These are phyloP conservation scores for Hydrolagus colliei DNA, from an alignment of 2,797 vertebrate species.

Conservation along the genomic window DNA sequence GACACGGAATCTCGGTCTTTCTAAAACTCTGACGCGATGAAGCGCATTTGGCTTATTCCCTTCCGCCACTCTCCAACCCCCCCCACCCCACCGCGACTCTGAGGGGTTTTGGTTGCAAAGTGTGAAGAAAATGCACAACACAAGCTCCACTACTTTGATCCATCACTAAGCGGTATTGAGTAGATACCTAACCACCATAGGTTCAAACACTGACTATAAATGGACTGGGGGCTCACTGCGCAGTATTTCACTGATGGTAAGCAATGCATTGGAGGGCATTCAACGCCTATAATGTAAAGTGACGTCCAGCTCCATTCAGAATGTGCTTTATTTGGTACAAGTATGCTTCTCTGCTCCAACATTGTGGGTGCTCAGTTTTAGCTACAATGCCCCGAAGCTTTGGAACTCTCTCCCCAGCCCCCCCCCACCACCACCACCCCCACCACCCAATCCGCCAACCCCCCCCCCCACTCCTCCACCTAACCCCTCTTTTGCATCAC, in stretches of 20 bases:
- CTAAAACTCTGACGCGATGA: not conserved
- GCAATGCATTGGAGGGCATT: not conserved
- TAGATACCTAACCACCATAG: slow-evolving; percentile 33
- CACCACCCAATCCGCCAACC: too few relatives aligned
- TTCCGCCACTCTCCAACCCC: not conserved
- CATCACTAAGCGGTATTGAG: slow-evolving; percentile 50
- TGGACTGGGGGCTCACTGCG: not conserved
- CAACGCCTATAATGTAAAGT: not conserved
- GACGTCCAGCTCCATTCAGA: not conserved
- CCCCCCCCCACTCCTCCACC: too few relatives aligned
- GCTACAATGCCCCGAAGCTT: too few relatives aligned
- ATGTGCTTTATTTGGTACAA: not conserved
- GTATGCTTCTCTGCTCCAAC: not conserved
- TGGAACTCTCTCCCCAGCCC: too few relatives aligned
- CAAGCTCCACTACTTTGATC: slow-evolving; percentile 56
- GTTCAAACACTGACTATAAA: not conserved
- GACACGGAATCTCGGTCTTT: not conserved
- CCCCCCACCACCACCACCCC: too few relatives aligned
- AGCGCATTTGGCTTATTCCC: not conserved
- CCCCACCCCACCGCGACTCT: not conserved
- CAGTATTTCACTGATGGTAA: not conserved
- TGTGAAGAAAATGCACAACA: slow-evolving; percentile 40
- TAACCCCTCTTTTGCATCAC: too few relatives aligned
- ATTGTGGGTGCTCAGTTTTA: not conserved
- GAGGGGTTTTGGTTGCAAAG: not conserved